A percentile compares a stretch with the other conserved stretches of the same genome.
phyloP scores from a whole-genome alignment of 2,113 vertebrate genomes.

The Silurus asotus region DNA sequence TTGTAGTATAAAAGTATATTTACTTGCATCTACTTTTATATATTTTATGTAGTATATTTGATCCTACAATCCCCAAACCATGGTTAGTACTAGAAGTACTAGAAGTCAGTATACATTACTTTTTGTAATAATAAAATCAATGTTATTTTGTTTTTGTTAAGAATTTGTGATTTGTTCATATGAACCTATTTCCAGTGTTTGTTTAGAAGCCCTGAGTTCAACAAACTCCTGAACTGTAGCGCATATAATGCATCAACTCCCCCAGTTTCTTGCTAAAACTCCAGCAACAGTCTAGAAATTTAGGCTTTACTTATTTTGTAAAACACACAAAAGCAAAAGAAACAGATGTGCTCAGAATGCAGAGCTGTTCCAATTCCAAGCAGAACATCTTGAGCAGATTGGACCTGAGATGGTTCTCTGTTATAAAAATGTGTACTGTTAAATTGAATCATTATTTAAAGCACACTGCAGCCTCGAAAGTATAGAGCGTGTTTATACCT shows the following conservation, averaged over 20 bases:
- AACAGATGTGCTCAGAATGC: not conserved
- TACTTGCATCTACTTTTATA: not conserved
- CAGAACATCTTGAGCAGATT: not conserved
- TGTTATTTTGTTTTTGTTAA: too few relatives aligned
- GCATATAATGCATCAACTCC: not conserved
- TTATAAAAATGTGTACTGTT: not conserved
- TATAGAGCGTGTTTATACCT: not conserved
- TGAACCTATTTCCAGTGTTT: not conserved
- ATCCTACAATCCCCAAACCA: not conserved
- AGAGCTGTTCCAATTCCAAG: not conserved
- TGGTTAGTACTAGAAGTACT: too few relatives aligned
- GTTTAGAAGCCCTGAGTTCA: not conserved
- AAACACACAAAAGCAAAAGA: too few relatives aligned
- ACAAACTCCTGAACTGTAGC: not conserved
- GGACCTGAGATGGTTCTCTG: not conserved
- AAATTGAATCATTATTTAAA: not conserved
- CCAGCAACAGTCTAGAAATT: not conserved
- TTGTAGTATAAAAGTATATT: not conserved
- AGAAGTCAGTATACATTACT: too few relatives aligned
- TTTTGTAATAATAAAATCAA: too few relatives aligned
- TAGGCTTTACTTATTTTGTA: not conserved
- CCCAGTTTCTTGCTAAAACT: not conserved
- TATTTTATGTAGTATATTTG: too few relatives aligned
- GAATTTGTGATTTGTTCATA: too few relatives aligned
- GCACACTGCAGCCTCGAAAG: not conserved